A percentile compares a stretch with the other conserved stretches of the same genome.
These are phyloP conservation scores for Cataglyphis rosenhaueri DNA, from an alignment of 2,888 invertebrate genomes.

Conservation along the genomic window DNA sequence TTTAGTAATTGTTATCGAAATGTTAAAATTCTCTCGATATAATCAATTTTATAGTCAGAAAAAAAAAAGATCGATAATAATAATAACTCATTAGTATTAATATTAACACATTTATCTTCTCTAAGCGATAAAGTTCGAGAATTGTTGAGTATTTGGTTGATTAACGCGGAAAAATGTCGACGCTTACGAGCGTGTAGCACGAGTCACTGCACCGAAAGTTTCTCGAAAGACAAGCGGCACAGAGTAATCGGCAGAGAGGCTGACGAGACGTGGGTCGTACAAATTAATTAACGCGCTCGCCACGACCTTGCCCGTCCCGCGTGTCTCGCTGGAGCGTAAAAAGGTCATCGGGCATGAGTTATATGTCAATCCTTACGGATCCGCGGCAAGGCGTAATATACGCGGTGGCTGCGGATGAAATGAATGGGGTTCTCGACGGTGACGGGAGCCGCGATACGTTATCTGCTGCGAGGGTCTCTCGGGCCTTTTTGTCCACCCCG, in stretches of 20 bases:
- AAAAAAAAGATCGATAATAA: neutral
- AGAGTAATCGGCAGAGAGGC: constrained; percentile 31
- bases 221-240: constrained; percentile 20
- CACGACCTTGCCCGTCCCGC: constrained; percentile 50
- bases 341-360: constrained; percentile 79
- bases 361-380: constrained; percentile 78
- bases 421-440: constrained; percentile 79
- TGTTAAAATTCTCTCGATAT: neutral
- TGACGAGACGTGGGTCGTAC: constrained; percentile 42
- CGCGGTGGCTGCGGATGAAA: constrained; percentile 77
- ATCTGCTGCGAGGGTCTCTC: constrained; percentile 73
- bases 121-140: neutral
- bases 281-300: constrained; percentile 71
- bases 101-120: constrained; percentile 2
- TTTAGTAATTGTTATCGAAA: neutral
- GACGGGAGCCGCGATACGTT: constrained; percentile 80
- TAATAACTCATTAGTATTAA: neutral
- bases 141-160: neutral
- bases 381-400: constrained; percentile 76
- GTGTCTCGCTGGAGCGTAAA: constrained; percentile 73
- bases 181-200: constrained; percentile 23
- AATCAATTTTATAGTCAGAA: neutral
- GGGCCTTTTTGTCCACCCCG: constrained; percentile 17
- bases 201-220: constrained; percentile 35
- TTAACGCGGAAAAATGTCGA: constrained; percentile 29